Evolutionary conservation across 1,140 invertebrate species (phyloP).

Genomic region (Drosophila ohnishii): DNA sequence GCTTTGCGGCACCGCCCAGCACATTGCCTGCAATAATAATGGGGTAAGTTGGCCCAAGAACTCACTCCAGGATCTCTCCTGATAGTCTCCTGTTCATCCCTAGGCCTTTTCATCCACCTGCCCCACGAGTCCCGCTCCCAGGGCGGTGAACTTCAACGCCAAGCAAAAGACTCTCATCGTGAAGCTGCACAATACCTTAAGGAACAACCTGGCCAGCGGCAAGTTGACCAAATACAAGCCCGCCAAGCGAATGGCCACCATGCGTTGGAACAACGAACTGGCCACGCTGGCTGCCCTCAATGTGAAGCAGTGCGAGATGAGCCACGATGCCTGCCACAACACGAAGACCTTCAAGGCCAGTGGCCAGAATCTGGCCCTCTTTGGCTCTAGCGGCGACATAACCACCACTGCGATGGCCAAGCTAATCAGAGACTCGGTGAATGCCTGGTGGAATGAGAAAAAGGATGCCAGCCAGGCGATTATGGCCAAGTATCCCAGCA

Average conservation of each 20-base stretch:
- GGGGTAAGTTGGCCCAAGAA: constrained; percentile 30
- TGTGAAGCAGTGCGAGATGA: constrained; percentile 64
- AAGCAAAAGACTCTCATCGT: neutral
- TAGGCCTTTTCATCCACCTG: constrained; percentile 43
- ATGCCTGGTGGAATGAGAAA: constrained; percentile 57
- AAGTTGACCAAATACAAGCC: constrained; percentile 27
- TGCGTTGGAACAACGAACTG: constrained; percentile 71
- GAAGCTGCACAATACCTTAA: constrained; percentile 41
- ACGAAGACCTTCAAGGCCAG: constrained; percentile 60
- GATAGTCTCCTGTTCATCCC: fast-evolving
- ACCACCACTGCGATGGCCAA: constrained; percentile 55
- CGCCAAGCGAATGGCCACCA: constrained; percentile 77
- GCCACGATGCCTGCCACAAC: constrained; percentile 71
- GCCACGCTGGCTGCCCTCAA: constrained; percentile 66
- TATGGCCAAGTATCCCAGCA: constrained; percentile 45
- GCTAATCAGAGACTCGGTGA: constrained; percentile 8
- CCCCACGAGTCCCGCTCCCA: constrained; percentile 38
- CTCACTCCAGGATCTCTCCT: neutral
- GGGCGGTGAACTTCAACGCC: constrained; percentile 1
- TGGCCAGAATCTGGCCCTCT: constrained; percentile 74
- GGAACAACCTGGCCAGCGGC: constrained; percentile 66
- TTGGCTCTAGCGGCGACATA: constrained; percentile 60
- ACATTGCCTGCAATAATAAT: constrained; percentile 59
- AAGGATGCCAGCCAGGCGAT: constrained; percentile 54
- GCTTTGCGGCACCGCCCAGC: constrained; percentile 12